These are phyloP conservation scores for Zaprionus bogoriensis DNA, from an alignment of 2,888 invertebrate genomes.

Conservation along the genomic window DNA sequence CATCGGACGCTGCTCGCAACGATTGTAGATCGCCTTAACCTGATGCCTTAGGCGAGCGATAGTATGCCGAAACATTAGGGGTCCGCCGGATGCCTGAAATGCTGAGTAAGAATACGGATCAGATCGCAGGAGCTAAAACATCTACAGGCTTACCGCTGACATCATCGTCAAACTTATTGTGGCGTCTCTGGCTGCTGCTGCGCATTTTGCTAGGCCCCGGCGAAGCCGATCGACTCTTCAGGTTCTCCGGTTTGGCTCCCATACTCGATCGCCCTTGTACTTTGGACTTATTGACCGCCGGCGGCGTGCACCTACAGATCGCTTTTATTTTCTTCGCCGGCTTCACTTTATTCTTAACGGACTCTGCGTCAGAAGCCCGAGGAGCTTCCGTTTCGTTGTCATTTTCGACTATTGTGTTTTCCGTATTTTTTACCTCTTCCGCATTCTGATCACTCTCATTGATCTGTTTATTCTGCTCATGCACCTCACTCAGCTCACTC, in stretches of 20 bases:
- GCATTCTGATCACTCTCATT: not conserved
- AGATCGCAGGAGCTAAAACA: conserved; percentile 13
- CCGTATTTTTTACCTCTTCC: not conserved
- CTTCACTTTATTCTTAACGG: not conserved
- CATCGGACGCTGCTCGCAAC: no score
- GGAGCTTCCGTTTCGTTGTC: not conserved
- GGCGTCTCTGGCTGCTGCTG: not conserved
- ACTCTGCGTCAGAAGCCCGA: no score
- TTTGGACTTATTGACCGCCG: not conserved
- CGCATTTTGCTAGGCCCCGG: not conserved
- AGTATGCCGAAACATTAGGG: not conserved
- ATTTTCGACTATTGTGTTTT: not conserved
- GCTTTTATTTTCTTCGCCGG: not conserved
- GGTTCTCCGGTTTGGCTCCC: not conserved
- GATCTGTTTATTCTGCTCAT: no score
- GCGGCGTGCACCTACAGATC: conserved; percentile 9
- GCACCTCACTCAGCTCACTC: no score
- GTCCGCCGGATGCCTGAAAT: conserved; percentile 27
- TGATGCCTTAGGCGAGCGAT: not conserved
- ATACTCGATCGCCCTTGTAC: not conserved
- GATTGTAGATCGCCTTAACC: no score
- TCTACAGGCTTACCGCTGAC: conserved; percentile 26
- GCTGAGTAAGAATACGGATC: conserved; percentile 39
- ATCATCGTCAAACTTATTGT: conserved; percentile 24
- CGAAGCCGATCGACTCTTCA: not conserved